Conservation (phyloP, 2,113 vertebrate genomes). For the Machaerirhynchus nigripectus region DNA sequence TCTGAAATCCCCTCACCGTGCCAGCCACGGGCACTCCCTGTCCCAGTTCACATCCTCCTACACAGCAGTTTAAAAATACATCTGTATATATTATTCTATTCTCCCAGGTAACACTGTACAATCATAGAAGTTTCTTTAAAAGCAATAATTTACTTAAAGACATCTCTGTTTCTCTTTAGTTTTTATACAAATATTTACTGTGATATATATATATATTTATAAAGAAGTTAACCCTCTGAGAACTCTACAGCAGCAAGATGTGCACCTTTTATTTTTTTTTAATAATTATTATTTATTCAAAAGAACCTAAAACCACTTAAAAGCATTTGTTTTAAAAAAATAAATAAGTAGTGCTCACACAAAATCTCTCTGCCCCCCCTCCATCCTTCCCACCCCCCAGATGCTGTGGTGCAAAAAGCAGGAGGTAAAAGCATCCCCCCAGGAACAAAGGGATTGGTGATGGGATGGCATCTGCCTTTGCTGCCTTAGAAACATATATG, state of each 20-base stretch:
- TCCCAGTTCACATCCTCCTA: constrained; percentile 24
- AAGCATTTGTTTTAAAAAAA: constrained; percentile 41
- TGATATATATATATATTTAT: constrained; percentile 52
- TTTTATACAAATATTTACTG: constrained; percentile 72
- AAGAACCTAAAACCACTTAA: constrained; percentile 51
- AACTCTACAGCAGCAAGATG: constrained; percentile 61
- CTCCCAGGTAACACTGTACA: constrained; percentile 69
- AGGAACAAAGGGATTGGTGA: not conserved
- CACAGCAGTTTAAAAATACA: constrained; percentile 56
- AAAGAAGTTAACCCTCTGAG: constrained; percentile 64
- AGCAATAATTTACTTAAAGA: constrained; percentile 72
- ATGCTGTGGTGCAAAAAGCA: not conserved
- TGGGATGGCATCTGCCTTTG: not conserved
- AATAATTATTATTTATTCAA: constrained; percentile 46
- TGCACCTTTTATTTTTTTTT: constrained; percentile 47
- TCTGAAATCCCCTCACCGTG: not conserved
- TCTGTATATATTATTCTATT: constrained; percentile 67
- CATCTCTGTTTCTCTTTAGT: constrained; percentile 38
- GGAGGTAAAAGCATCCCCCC: not conserved
- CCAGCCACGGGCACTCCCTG: not conserved
- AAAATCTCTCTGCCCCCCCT: not conserved
- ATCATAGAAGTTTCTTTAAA: constrained; percentile 64
- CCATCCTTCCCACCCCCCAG: not conserved
- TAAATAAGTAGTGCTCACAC: constrained; percentile 47
- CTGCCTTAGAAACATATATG: not conserved